Base-by-base conservation (phyloP, 2,797 vertebrate species). In the Pseudochromis fuscus region DNA sequence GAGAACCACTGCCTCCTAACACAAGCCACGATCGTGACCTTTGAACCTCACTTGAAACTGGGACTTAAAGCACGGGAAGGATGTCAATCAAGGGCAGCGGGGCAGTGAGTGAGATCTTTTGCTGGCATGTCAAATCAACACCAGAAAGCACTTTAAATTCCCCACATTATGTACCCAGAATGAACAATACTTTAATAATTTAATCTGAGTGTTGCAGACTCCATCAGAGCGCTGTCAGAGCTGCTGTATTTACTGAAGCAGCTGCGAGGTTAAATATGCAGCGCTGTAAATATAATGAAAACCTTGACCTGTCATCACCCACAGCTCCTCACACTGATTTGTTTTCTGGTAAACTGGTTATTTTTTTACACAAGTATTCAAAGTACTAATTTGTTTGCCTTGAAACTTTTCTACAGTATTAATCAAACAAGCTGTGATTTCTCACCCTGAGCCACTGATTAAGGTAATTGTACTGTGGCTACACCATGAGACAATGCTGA, bases 21-120 rank as follows among this genome's bases (percentile, higher is more conserved):
- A 18, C 57, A 8, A 31, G 67, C 19, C 70, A 53, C 21, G 55
- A 45, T 55, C 40, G 8, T 76, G 77, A 89, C 80, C 81, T 77
- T 42, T 68, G 18, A 67, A 30, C 82, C 74, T 67, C 12, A 66
- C 35, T 61, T 65, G 48, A 28, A 70, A 58, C 21, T 8, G 6
- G 9, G 42, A 52, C 37, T 75, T 70, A 38, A 49, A 66, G n/a
- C n/a, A 63, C 4, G 5, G 15, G 15, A 6, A 51, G 7, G 33
- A 60, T 19, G 27, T 24, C 0, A n/a, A n/a, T n/a, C n/a, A n/a
- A n/a, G n/a, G n/a, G n/a, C n/a, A n/a, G n/a, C n/a, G n/a, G n/a
- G n/a, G n/a, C n/a, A n/a, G n/a, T n/a, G n/a, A n/a, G n/a, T n/a
- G n/a, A n/a, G n/a, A 7, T 18, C 2, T 42, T 24, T 23, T 40